Base-by-base conservation (phyloP, 2,113 vertebrate genomes). In the Carassius gibelio region DNA sequence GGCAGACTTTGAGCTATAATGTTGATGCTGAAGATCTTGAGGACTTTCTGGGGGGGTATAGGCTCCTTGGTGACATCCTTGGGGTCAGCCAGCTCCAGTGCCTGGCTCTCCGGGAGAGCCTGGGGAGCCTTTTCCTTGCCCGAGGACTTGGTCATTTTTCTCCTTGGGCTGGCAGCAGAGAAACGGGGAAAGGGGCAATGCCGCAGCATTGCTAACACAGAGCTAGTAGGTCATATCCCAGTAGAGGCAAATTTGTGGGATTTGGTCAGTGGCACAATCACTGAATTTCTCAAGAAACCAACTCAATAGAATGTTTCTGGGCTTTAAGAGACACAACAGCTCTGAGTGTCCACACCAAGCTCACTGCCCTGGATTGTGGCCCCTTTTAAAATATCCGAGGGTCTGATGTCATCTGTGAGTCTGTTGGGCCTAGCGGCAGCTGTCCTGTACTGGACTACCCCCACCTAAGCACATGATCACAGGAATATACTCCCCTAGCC, bases 11-110 rank as follows among this genome's bases (percentile, higher is more conserved):
- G 98, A 23, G 98, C 94, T 90, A 99, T 98, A 93, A 99, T 99
- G 93, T 97, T 99, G 94, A 99, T 97, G 94, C 97, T 98, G 93
- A 99, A 99, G 91, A 99, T 97, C 95, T 96, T 96, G 93, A 99
- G 97, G 68, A 99, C 94, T 23, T 97, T 98, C 93, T 98, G 97
- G 82, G 97, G 95, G 3, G 96, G 95, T 13, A 97, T 88, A 80
- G 95, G 94, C 36, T 97, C 96, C 91, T 95, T 94, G 81, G 89
- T 61, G 75, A 94, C 81, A 87, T 94, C 94, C 93, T 95, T 96
- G 86, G 95, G 90, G 89, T 97, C 96, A 89, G 95, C 93, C 94
- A 94, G 92, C 91, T 96, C 91, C 89, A 95, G 93, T 72, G 93
- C 94, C 94, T 95, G 94, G 90, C 90, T 95, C 84, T 92, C 90